Base-by-base conservation (phyloP, 1,140 invertebrate genomes). In the Mylabris phalerata region DNA sequence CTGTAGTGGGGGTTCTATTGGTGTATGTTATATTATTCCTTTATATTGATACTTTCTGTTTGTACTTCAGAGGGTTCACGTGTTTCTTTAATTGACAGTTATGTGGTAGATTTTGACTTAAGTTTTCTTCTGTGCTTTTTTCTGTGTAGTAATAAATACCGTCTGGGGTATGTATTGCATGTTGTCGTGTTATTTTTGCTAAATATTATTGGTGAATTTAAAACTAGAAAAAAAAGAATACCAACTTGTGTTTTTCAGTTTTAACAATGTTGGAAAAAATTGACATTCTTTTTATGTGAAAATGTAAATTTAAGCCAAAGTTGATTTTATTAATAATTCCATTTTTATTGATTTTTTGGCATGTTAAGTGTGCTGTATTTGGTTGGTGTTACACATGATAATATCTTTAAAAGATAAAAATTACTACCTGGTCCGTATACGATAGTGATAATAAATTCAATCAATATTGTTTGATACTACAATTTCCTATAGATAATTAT, bases 1-100 rank as follows among this genome's bases (percentile, higher is more conserved):
- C 11, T 43, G 55, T 40, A 56, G 60, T 61, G 60, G 60, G 60
- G 60, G 40, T 48, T 48, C 56, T 62, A 59, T 62, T 42, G 32
- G 51, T 54, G 41, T 45, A 54, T 45, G 32, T 32, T 32, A 32
- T 32, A 32, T 32, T 32, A 32, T 54, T 54, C 51, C 51, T 42
- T 54, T 54, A 32, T 32, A 54, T 52, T 54, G 51, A 54, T 54
- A 54, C 51, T 54, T 54, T 54, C 51, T 54, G 51, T 54, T 54
- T 54, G 51, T 54, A 54, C 51, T 54, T 45, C 51, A 54, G 51
- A 54, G 51, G 51, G 51, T 54, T 54, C 51, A 54, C 51, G 51
- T 54, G 51, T 45, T 32, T 45, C 42, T n/a, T 54, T 54, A 54
- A 54, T 54, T 54, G 51, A 54, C 51, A 54, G 51, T 54, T 54